These are phyloP conservation scores for Alectoris magna DNA, from an alignment of 2,797 vertebrate species.

Conservation along the genomic window DNA sequence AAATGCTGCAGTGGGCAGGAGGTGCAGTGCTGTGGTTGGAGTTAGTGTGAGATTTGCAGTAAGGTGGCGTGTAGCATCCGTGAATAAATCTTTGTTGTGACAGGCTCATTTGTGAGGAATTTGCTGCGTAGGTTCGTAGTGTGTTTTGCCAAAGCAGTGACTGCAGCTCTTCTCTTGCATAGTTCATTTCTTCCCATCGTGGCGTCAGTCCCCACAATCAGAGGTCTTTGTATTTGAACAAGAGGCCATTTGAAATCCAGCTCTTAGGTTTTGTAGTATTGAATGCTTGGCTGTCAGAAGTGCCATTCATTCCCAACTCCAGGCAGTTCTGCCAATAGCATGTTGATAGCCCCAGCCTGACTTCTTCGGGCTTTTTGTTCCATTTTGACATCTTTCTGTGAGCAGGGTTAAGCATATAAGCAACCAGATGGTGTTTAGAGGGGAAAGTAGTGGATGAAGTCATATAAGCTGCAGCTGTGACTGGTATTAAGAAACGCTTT, in stretches of 20 bases:
- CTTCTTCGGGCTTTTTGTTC: background rate
- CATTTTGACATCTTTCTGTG: background rate
- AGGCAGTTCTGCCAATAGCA: background rate
- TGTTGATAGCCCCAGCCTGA: background rate
- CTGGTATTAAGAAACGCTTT: background rate
- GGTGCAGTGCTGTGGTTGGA: rapidly evolving
- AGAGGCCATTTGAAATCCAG: slow-evolving; percentile 19
- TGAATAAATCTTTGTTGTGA: background rate
- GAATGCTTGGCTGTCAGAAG: background rate
- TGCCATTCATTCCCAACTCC: background rate
- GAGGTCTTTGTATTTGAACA: slow-evolving; percentile 28
- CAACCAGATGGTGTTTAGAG: background rate
- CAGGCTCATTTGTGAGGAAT: background rate
- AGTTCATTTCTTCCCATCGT: background rate
- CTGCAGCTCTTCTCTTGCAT: background rate
- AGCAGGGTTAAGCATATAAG: background rate
- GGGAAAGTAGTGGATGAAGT: background rate
- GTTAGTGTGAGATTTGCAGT: rapidly evolving
- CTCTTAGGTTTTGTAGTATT: background rate
- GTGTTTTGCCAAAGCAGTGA: background rate
- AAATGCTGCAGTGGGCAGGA: background rate
- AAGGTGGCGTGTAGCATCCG: rapidly evolving
- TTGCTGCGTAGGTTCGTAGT: background rate
- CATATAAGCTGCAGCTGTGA: background rate
- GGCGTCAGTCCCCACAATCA: background rate